Conservation (phyloP, 1,140 invertebrate species). For the Aradophagus sp. region DNA sequence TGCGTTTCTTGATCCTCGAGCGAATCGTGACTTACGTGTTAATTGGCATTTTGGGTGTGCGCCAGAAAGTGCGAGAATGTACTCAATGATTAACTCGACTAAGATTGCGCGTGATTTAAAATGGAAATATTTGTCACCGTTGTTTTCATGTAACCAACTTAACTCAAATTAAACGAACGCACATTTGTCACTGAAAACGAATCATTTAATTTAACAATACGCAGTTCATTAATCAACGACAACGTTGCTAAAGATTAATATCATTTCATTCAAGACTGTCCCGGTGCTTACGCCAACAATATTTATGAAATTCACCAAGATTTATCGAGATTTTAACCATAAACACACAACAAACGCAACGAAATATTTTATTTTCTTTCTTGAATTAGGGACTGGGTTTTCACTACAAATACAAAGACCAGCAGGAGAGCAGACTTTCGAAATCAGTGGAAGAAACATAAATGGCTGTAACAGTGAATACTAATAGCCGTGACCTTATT, state of each 20-base stretch:
- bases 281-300: too few relatives aligned
- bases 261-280: too few relatives aligned
- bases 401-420: constrained; percentile 2
- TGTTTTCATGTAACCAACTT: too few relatives aligned
- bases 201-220: too few relatives aligned
- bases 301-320: too few relatives aligned
- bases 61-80: constrained; percentile 42
- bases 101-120: constrained; percentile 26
- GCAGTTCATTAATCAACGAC: too few relatives aligned
- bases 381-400: too few relatives aligned
- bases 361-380: too few relatives aligned
- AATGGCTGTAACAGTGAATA: constrained; percentile 11
- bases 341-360: too few relatives aligned
- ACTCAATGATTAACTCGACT: constrained; percentile 40
- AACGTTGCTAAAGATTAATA: too few relatives aligned
- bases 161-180: not conserved
- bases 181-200: too few relatives aligned
- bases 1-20: constrained; percentile 44
- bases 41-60: constrained; percentile 42
- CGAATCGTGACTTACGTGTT: constrained; percentile 57
- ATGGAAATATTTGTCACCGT: constrained; percentile 5
- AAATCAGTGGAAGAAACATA: constrained; percentile 17
- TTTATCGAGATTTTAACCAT: too few relatives aligned
- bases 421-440: constrained; percentile 7
- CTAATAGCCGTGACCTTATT: constrained; percentile 31